A percentile compares a stretch with the other conserved stretches of the same genome.
Conservation (phyloP, 1,140 invertebrate genomes). For the Pectinophora gossypiella region DNA sequence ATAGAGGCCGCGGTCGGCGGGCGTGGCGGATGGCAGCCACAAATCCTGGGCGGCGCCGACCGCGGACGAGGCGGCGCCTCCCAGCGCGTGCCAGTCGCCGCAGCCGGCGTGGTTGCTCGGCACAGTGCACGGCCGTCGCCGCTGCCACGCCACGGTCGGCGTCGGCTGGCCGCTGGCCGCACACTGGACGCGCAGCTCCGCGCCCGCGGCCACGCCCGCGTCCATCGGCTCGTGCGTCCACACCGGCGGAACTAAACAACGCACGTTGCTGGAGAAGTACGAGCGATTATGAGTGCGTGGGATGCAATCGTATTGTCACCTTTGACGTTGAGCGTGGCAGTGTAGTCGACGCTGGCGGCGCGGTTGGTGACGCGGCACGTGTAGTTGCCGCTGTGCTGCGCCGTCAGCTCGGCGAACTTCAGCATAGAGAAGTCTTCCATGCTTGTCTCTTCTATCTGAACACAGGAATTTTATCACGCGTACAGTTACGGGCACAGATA, state of each 20-base stretch:
- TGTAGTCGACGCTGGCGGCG: slow-evolving; percentile 84
- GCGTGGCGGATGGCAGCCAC: slow-evolving; percentile 76
- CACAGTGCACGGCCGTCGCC: slow-evolving; percentile 19
- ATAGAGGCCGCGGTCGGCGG: slow-evolving; percentile 82
- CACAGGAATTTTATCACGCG: no score
- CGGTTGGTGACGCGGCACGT: slow-evolving; percentile 87
- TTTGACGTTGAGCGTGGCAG: slow-evolving; percentile 84
- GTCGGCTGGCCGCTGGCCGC: slow-evolving; percentile 81
- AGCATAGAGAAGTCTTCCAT: slow-evolving; percentile 82
- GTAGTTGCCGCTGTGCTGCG: slow-evolving; percentile 85
- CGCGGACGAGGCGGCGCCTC: slow-evolving; percentile 20
- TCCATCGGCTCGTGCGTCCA: slow-evolving; percentile 85
- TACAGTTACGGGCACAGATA: no score
- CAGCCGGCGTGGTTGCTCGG: not conserved
- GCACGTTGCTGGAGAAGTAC: not conserved
- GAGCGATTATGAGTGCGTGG: not conserved
- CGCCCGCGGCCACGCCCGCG: slow-evolving; percentile 79
- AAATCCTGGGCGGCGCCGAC: slow-evolving; percentile 70
- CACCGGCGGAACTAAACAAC: slow-evolving; percentile 80
- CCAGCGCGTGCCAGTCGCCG: not conserved
- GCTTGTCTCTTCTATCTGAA: slow-evolving; percentile 80
- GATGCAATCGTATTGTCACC: slow-evolving; percentile 62
- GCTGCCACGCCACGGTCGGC: slow-evolving; percentile 81
- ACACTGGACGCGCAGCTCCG: slow-evolving; percentile 79
- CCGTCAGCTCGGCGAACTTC: slow-evolving; percentile 80